These are phyloP conservation scores for Perognathus longimembris DNA, from an alignment of 2,113 vertebrate species.

Conservation along the genomic window DNA sequence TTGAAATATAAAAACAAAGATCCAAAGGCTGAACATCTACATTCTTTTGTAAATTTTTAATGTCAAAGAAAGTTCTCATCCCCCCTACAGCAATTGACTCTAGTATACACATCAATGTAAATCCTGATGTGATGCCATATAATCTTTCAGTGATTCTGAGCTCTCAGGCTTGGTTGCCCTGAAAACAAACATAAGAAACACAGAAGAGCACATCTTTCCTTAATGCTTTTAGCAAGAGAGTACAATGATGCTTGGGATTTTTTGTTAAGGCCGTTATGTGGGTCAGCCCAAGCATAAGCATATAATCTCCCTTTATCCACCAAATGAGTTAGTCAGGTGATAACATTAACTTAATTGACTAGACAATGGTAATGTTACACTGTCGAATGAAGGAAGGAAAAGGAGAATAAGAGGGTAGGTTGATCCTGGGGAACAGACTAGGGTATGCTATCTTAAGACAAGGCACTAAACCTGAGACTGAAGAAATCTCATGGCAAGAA, in stretches of 20 bases:
- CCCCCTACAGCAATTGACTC: too few species aligned
- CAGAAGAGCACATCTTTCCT: conserved; percentile 30
- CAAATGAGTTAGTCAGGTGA: not conserved
- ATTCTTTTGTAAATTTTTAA: too few species aligned
- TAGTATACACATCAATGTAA: not conserved
- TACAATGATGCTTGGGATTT: conserved; percentile 32
- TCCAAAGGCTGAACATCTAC: too few species aligned
- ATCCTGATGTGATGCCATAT: not conserved
- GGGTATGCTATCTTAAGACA: not conserved
- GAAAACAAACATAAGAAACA: conserved; percentile 46
- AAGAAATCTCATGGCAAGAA: not conserved
- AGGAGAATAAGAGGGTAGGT: not conserved
- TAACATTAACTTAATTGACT: conserved; percentile 42
- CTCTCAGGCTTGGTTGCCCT: conserved; percentile 13
- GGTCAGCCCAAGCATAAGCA: not conserved
- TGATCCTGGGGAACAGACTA: conserved; percentile 17
- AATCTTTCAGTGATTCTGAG: conserved; percentile 10
- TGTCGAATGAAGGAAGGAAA: not conserved
- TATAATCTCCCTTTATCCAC: not conserved
- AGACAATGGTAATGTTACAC: conserved; percentile 4
- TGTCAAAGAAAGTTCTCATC: too few species aligned
- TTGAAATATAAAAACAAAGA: too few species aligned
- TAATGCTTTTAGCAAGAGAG: conserved; percentile 11
- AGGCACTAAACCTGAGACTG: not conserved
- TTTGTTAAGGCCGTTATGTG: conserved; percentile 48